Percentiles rank a stretch among this genome's conserved stretches.
These are phyloP conservation scores for Cyrtorhinus lividipennis DNA, from an alignment of 1,140 invertebrate genomes.

Conservation along the genomic window DNA sequence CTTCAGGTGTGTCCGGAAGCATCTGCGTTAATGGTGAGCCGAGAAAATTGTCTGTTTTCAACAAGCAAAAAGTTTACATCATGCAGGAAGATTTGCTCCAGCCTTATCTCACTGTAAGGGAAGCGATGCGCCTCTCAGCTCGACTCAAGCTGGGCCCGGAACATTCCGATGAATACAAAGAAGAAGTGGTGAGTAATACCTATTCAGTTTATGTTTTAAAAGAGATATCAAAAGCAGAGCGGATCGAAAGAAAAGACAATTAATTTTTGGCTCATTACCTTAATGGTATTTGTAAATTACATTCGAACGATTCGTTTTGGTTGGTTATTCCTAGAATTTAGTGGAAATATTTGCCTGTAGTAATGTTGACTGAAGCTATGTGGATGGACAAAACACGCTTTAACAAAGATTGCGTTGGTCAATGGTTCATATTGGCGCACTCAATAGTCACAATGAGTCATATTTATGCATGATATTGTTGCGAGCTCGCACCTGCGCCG, in stretches of 20 bases:
- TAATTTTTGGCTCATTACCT: not conserved
- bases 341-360: too few species aligned
- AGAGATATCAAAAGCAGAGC: not conserved
- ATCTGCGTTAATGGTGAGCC: conserved; percentile 60
- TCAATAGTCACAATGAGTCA: too few species aligned
- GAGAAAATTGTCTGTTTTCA: conserved; percentile 46
- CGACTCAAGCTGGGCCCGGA: conserved; percentile 61
- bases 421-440: too few species aligned
- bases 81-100: conserved; percentile 79
- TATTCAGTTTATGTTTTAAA: conserved; percentile 9
- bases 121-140: conserved; percentile 71
- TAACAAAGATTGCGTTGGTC: too few species aligned
- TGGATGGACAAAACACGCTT: too few species aligned
- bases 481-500: too few species aligned
- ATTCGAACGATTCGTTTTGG: too few species aligned
- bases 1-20: conserved; percentile 39
- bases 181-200: conserved; percentile 23
- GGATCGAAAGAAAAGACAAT: not conserved
- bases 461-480: too few species aligned
- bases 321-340: too few species aligned
- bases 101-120: conserved; percentile 60
- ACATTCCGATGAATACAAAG: conserved; percentile 23
- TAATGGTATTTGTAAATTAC: not conserved
- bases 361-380: too few species aligned
- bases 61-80: conserved; percentile 75